A percentile compares a stretch with the other conserved stretches of the same genome.
phyloP scores from a whole-genome alignment of 2,888 invertebrate species.

The Hipparchia sbordonii region DNA sequence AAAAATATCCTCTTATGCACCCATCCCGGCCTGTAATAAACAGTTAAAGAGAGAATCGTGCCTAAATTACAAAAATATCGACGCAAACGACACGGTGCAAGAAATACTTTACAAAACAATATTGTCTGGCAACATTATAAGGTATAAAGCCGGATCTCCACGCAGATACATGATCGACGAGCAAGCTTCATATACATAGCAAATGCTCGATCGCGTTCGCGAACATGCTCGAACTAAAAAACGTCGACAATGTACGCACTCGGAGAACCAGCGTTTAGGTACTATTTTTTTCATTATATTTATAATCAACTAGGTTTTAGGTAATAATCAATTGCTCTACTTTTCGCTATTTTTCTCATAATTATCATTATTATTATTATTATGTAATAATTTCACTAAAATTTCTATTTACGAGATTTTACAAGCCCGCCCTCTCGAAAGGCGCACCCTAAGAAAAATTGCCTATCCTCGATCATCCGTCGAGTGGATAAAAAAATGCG shows the following conservation, averaged over 20 bases:
- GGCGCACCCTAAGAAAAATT: constrained; percentile 46
- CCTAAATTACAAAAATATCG: constrained; percentile 53
- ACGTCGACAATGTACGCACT: not conserved
- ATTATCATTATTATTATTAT: constrained; percentile 37
- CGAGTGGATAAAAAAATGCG: constrained; percentile 65
- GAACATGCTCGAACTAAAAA: not conserved
- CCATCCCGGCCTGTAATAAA: constrained; percentile 51
- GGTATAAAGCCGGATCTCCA: constrained; percentile 44
- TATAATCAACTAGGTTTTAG: constrained; percentile 73
- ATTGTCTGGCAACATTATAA: constrained; percentile 78
- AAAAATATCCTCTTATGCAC: constrained; percentile 71
- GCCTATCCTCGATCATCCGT: constrained; percentile 64
- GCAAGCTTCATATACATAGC: not conserved
- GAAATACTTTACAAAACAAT: constrained; percentile 64
- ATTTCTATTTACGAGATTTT: constrained; percentile 64
- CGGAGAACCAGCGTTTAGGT: constrained; percentile 50
- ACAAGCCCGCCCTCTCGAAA: constrained; percentile 48
- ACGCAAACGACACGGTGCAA: constrained; percentile 70
- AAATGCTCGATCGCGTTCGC: not conserved
- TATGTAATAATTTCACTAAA: constrained; percentile 73
- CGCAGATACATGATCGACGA: constrained; percentile 2
- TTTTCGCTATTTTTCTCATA: constrained; percentile 61
- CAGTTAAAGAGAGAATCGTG: constrained; percentile 42
- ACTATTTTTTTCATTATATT: constrained; percentile 59
- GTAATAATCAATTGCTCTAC: constrained; percentile 78